Evolutionary conservation across 2,113 vertebrate species (phyloP).

Genomic region (Zosterops pallidus): DNA sequence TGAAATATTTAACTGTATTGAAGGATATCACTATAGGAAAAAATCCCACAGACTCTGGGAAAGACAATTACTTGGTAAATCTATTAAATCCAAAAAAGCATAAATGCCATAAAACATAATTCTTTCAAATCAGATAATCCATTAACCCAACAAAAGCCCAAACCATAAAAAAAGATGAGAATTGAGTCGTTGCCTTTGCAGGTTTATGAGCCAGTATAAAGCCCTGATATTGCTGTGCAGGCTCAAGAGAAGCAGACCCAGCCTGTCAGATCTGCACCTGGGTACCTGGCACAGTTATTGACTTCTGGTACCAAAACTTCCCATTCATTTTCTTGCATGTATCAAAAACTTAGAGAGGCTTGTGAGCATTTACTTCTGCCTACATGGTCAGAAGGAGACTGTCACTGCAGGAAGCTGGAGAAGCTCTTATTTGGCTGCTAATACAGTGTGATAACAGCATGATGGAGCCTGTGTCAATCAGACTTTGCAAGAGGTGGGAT

Average conservation of each 20-base stretch:
- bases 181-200: not conserved
- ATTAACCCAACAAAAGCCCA: not conserved
- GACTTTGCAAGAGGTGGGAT: not conserved
- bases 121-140: not conserved
- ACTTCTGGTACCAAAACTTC: not conserved
- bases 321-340: not conserved
- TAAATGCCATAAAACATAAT: not conserved
- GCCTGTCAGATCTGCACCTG: not conserved
- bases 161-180: not conserved
- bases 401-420: not conserved
- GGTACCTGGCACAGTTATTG: not conserved
- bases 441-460: not conserved
- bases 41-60: not conserved
- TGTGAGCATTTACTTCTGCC: not conserved
- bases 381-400: not conserved
- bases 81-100: not conserved
- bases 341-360: not conserved
- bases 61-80: constrained; percentile 9
- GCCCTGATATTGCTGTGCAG: not conserved
- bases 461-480: not conserved
- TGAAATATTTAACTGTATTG: constrained; percentile 18
- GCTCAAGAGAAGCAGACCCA: not conserved
- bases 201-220: not conserved
- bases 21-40: not conserved
- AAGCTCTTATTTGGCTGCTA: not conserved